Evolutionary conservation across 2,797 vertebrate genomes (phyloP).

Genomic region (Alcedo atthis): DNA sequence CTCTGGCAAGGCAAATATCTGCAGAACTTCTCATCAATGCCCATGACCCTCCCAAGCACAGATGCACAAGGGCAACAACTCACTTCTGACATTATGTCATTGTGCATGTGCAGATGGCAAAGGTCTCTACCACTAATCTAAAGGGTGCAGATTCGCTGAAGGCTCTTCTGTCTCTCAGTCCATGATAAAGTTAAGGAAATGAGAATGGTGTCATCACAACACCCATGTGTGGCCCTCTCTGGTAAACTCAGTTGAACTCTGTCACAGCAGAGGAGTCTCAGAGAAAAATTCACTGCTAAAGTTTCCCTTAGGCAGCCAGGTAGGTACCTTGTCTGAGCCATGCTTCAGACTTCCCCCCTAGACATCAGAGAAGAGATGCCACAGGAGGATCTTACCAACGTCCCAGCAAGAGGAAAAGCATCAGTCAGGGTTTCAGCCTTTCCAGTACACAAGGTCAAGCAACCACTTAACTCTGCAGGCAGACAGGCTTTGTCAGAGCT

Average conservation of each 20-base stretch:
- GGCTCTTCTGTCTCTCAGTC: not conserved
- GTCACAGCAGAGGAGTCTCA: not conserved
- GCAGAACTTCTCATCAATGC: not conserved
- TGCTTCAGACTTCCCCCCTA: slow-evolving; percentile 51
- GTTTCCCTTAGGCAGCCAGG: slow-evolving; percentile 5
- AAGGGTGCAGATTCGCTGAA: slow-evolving; percentile 32
- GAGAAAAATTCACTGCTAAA: slow-evolving; percentile 26
- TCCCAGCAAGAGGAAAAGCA: slow-evolving; percentile 60
- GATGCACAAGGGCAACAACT: not conserved
- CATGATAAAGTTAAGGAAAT: slow-evolving; percentile 40
- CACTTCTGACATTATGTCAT: not conserved
- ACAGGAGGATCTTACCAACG: slow-evolving; percentile 44
- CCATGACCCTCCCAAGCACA: not conserved
- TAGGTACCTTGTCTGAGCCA: slow-evolving; percentile 24
- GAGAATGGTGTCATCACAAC: not conserved
- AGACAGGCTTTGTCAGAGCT: slow-evolving; percentile 54
- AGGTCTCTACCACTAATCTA: slow-evolving; percentile 46
- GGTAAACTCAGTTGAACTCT: slow-evolving; percentile 61
- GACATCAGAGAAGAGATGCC: slow-evolving; percentile 55
- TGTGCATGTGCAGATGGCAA: not conserved
- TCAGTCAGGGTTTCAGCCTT: slow-evolving; percentile 46
- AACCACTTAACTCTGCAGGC: slow-evolving; percentile 62
- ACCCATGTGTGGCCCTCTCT: slow-evolving; percentile 15
- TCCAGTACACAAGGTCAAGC: slow-evolving; percentile 57
- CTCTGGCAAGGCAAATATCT: not conserved